These are phyloP conservation scores for Biston betularia DNA, from an alignment of 2,888 invertebrate genomes.

Conservation along the genomic window DNA sequence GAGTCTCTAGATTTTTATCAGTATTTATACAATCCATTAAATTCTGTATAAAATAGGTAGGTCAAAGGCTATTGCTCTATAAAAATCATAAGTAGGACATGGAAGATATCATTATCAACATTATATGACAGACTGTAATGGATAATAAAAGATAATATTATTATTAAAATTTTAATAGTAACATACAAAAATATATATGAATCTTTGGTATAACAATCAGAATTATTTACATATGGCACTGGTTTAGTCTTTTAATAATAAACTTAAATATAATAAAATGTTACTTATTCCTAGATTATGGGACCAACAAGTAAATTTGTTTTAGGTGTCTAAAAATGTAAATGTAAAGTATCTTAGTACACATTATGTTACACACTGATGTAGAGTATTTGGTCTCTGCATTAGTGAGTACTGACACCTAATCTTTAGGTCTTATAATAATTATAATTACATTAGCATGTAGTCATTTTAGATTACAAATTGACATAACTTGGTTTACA, in stretches of 20 bases:
- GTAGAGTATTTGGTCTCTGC: too few species aligned
- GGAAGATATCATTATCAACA: background rate
- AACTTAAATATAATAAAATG: background rate
- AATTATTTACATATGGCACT: constrained; percentile 20
- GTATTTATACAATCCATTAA: too few species aligned
- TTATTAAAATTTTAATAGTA: background rate
- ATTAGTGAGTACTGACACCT: too few species aligned
- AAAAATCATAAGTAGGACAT: background rate
- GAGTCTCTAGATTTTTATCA: too few species aligned
- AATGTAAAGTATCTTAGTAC: too few species aligned
- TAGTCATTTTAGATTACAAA: too few species aligned
- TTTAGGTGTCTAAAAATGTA: background rate
- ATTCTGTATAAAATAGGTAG: too few species aligned
- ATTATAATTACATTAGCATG: too few species aligned
- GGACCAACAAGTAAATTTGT: background rate
- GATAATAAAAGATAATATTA: background rate
- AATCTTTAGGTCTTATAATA: too few species aligned
- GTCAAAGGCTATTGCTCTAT: too few species aligned
- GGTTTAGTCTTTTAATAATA: constrained; percentile 3
- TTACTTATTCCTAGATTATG: background rate
- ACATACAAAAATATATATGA: constrained; percentile 6
- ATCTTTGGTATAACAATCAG: constrained; percentile 22
- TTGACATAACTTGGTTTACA: too few species aligned
- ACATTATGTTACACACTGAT: too few species aligned
- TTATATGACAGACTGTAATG: background rate